Percentiles rank a stretch among this genome's conserved stretches.
Evolutionary conservation across 2,113 vertebrate genomes (phyloP).

Genomic region (Steatornis caripensis): DNA sequence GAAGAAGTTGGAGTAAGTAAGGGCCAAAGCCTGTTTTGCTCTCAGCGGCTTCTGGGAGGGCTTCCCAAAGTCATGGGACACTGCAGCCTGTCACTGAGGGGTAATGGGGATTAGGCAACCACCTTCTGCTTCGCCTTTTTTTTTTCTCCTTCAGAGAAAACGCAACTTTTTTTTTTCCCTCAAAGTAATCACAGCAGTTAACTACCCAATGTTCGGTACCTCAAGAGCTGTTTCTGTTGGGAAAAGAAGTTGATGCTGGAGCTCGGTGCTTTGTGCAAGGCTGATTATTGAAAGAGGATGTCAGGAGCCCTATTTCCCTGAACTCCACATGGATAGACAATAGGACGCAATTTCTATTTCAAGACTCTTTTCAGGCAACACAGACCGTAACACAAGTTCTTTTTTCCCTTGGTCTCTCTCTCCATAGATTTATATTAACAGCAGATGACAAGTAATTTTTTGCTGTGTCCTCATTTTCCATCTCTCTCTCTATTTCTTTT

Average conservation of each 20-base stretch:
- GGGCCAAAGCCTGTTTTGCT: fast-evolving
- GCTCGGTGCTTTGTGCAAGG: not conserved
- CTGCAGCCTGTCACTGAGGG: not conserved
- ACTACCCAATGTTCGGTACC: not conserved
- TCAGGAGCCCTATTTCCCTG: conserved; percentile 4
- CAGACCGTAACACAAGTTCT: not conserved
- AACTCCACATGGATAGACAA: not conserved
- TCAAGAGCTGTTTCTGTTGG: not conserved
- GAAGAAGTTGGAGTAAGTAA: not conserved
- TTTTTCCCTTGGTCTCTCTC: not conserved
- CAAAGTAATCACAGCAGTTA: not conserved
- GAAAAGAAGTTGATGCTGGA: not conserved
- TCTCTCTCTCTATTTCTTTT: not conserved
- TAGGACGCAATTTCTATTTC: conserved; percentile 20
- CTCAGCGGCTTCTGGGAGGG: not conserved
- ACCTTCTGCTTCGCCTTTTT: not conserved
- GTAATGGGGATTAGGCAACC: not conserved
- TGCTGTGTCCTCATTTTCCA: conserved; percentile 31
- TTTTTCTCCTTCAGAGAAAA: not conserved
- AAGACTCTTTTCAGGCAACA: conserved; percentile 31
- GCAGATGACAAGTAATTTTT: conserved; percentile 42
- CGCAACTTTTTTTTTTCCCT: not conserved
- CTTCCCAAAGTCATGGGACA: not conserved
- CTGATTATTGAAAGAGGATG: not conserved
- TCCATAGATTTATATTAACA: not conserved